Percentiles rank a stretch among this genome's conserved stretches.
Evolutionary conservation across 2,888 invertebrate species (phyloP).

Genomic region (Incurvaria masculella): DNA sequence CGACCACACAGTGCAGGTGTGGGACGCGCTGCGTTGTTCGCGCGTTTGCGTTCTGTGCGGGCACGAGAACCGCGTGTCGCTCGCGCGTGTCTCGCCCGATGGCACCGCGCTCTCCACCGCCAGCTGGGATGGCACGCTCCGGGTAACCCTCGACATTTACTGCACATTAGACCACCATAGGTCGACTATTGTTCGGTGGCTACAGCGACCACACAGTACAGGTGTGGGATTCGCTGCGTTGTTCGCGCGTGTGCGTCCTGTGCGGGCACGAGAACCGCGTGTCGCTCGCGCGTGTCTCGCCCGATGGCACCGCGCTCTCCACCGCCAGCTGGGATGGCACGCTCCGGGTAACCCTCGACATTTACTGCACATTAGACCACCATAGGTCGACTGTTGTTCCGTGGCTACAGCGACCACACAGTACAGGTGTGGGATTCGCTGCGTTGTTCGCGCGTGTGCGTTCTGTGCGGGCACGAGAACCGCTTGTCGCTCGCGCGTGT

Average conservation of each 20-base stretch:
- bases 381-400: slow-evolving; percentile 93
- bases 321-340: slow-evolving; percentile 98
- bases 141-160: slow-evolving; percentile 66
- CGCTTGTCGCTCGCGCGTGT: slow-evolving; percentile 88
- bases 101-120: slow-evolving; percentile 97
- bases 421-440: slow-evolving; percentile 99
- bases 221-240: slow-evolving; percentile 98
- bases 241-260: slow-evolving; percentile 81
- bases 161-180: too few relatives aligned
- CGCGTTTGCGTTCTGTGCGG: slow-evolving; percentile 89
- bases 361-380: too few relatives aligned
- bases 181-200: slow-evolving; percentile 94
- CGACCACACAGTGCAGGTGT: slow-evolving; percentile 97
- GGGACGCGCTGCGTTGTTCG: slow-evolving; percentile 95
- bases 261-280: slow-evolving; percentile 97
- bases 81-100: slow-evolving; percentile 92
- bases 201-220: slow-evolving; percentile 99
- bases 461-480: slow-evolving; percentile 95
- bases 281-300: slow-evolving; percentile 87
- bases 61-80: slow-evolving; percentile 93
- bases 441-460: slow-evolving; percentile 85
- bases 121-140: slow-evolving; percentile 92
- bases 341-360: slow-evolving; percentile 72
- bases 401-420: slow-evolving; percentile 98
- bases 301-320: slow-evolving; percentile 95